Evolutionary conservation across 2,888 invertebrate species (phyloP), one percentile per base, ranked within the genome.

Genomic region (Helicoverpa assulta): DNA sequence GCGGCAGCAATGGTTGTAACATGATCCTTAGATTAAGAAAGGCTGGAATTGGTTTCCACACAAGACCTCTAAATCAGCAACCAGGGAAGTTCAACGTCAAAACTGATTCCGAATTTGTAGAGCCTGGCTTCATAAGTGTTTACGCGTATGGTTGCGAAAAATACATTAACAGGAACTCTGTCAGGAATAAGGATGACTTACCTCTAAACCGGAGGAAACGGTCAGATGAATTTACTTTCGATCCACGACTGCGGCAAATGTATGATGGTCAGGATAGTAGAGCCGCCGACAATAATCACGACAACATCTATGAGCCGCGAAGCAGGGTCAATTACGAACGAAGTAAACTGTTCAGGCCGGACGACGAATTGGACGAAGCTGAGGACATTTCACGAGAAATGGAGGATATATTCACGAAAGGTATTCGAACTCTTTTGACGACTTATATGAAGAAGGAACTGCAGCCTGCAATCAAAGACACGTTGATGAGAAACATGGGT

Each of bases 401-500:
- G 97, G 98, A 98, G 87, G 98, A 98, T 81, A 97, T 98, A 55
- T 98, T 98, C 85, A 96, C 98, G 0, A 97, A 97, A 90, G 98
- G 98, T n/a, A 98, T 98, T 55, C 96, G 98, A 80, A 97, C 98
- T 18, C 96, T 98, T 56, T 90, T 98, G 54, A 98, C 98, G 0
- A 97, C 97, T 33, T 98, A 98, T 84, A 98, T 98, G 97, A 98
- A 98, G 88, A 97, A 97, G 79, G 97, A 98, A 85, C 90, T 98
- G 59, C 98, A 98, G 85, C 98, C 98, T 10, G 98, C 98, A 51
- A 98, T 98, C 66, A 98, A 98, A 88, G 98, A 98, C 86, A 98
- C 98, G 0, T 93, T 98, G 40, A 98, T 98, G 98, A 96, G 97
- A 76, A 98, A 98, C 88, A 97, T 98, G 97, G 98, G 98, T 7